Conservation (phyloP, 2,113 vertebrate species). For the Macaca nemestrina region DNA sequence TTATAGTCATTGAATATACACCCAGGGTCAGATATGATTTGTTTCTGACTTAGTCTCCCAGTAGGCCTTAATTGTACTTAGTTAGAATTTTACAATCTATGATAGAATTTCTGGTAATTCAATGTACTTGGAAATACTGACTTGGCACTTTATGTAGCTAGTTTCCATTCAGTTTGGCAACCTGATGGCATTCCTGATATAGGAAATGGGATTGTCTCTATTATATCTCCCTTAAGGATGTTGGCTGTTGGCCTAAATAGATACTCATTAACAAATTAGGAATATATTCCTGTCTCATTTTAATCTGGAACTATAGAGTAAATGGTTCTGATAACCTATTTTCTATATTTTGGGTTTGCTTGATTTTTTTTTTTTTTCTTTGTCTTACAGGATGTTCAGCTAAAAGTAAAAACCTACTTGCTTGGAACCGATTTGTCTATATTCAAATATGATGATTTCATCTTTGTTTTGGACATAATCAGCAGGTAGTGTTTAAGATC, state of each 20-base stretch:
- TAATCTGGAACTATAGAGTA: conserved; percentile 1
- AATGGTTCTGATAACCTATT: background rate
- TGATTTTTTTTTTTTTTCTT: background rate
- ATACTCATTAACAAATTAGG: background rate
- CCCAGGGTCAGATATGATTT: background rate
- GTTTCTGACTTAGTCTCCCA: background rate
- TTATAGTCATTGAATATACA: background rate
- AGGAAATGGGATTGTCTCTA: background rate
- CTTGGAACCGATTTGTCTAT: conserved; percentile 98
- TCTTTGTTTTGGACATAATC: conserved; percentile 97
- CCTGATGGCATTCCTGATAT: background rate
- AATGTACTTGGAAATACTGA: background rate
- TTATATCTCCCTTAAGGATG: background rate
- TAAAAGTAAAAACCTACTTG: conserved; percentile 98
- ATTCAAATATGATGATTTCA: conserved; percentile 99
- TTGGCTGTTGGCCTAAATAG: background rate
- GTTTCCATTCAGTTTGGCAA: background rate
- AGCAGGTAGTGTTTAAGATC: conserved; percentile 90
- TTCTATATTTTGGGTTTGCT: background rate
- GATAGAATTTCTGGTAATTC: background rate
- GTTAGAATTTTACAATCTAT: background rate
- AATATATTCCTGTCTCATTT: conserved; percentile 38
- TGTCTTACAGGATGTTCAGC: conserved; percentile 94
- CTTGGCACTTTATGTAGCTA: background rate
- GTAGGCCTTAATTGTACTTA: background rate